phyloP scores from a whole-genome alignment of 1,140 invertebrate genomes.

The Adelges cooleyi region DNA sequence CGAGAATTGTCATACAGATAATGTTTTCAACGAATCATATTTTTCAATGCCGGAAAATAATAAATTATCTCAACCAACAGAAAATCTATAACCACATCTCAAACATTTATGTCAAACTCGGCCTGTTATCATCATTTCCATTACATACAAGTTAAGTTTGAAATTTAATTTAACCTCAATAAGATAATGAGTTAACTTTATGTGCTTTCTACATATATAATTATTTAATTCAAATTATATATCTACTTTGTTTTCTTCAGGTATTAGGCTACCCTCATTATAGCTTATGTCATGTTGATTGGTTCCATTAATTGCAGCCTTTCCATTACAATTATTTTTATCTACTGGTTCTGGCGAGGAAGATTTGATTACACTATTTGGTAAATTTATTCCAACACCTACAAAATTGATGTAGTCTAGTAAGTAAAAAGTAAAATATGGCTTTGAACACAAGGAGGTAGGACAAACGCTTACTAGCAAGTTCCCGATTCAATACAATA shows the following conservation, averaged over 20 bases:
- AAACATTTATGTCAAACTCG: background rate
- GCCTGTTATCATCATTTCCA: constrained; percentile 13
- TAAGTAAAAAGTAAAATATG: background rate
- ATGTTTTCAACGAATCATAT: constrained; percentile 1
- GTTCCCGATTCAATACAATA: constrained; percentile 40
- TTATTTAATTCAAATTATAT: no score
- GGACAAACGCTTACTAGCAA: constrained; percentile 36
- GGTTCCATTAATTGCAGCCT: background rate
- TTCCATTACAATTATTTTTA: constrained; percentile 6
- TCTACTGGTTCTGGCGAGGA: background rate
- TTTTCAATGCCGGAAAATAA: background rate
- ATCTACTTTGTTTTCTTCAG: background rate
- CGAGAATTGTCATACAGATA: constrained; percentile 8
- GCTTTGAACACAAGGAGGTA: no score
- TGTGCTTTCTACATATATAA: no score
- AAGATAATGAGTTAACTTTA: no score
- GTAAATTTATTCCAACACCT: constrained; percentile 17
- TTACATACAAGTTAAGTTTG: no score
- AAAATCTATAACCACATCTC: background rate
- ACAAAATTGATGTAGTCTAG: background rate
- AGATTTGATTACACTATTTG: constrained; percentile 1
- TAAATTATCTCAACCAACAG: background rate
- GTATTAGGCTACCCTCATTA: background rate
- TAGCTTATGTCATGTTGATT: background rate
- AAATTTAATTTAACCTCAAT: no score